These are phyloP conservation scores for Cetonia aurata DNA, from an alignment of 2,888 invertebrate genomes.

Conservation along the genomic window DNA sequence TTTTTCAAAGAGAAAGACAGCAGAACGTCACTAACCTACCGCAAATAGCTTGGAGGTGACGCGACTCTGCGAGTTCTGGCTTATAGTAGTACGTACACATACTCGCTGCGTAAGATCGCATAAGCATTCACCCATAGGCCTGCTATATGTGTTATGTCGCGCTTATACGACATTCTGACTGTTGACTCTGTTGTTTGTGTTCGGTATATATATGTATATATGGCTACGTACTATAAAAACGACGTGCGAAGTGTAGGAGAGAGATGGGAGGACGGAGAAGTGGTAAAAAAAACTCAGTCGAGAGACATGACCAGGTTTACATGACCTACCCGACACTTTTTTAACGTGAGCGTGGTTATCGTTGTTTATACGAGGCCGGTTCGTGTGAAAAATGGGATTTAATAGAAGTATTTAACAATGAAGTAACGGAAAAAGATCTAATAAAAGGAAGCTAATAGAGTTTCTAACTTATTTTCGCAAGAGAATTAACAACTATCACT, in stretches of 20 bases:
- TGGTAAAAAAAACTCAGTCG: slow-evolving; percentile 2
- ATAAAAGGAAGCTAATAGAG: too few species aligned
- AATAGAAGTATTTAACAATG: background rate
- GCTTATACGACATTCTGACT: background rate
- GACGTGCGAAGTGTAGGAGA: background rate
- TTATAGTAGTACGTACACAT: too few species aligned
- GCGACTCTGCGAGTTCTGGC: too few species aligned
- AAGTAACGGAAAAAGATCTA: too few species aligned
- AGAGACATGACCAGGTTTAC: slow-evolving; percentile 19
- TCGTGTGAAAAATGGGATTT: background rate
- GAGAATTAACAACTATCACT: too few species aligned
- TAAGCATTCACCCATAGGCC: slow-evolving; percentile 43
- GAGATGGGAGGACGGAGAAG: background rate
- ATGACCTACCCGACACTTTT: slow-evolving; percentile 21
- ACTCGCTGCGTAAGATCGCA: slow-evolving; percentile 6
- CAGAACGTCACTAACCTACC: slow-evolving; percentile 55
- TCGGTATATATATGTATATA: too few species aligned
- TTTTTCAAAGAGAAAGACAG: slow-evolving; percentile 45
- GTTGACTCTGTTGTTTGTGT: slow-evolving; percentile 7
- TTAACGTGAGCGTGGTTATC: background rate
- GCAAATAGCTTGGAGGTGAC: slow-evolving; percentile 48
- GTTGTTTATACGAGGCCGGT: background rate
- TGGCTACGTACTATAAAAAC: background rate
- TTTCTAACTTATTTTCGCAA: too few species aligned
- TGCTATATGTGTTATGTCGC: slow-evolving; percentile 14